Conservation (phyloP, 1,140 invertebrate species). For the Ceratina australensis region DNA sequence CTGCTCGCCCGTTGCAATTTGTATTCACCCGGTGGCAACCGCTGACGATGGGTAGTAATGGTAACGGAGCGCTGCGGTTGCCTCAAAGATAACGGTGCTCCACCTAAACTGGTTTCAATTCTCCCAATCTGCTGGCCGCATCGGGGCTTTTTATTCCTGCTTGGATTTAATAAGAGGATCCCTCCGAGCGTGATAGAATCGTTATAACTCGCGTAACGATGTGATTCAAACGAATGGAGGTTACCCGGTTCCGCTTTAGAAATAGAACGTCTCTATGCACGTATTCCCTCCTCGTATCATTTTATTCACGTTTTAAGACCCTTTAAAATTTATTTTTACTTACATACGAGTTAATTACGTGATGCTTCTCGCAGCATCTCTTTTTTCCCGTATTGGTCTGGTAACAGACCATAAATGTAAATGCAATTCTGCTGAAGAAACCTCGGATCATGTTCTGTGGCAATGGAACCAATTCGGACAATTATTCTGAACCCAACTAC, state of each 20-base stretch:
- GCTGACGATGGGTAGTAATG: constrained; percentile 21
- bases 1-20: constrained; percentile 38
- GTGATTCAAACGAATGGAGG: background rate
- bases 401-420: too few species aligned
- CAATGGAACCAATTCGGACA: too few species aligned
- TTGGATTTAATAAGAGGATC: constrained; percentile 18
- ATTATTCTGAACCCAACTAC: too few species aligned
- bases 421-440: too few species aligned
- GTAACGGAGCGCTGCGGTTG: background rate
- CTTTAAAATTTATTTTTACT: too few species aligned
- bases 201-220: background rate
- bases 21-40: constrained; percentile 24
- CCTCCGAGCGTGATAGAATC: background rate
- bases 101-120: constrained; percentile 17
- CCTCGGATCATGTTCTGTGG: too few species aligned
- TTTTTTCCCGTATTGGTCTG: too few species aligned
- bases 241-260: background rate
- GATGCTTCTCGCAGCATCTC: too few species aligned
- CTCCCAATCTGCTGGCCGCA: constrained; percentile 17
- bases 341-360: too few species aligned
- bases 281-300: too few species aligned
- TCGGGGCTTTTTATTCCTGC: constrained; percentile 15
- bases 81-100: constrained; percentile 32
- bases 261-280: background rate
- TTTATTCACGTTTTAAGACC: too few species aligned